These are phyloP conservation scores for Phalacrocorax pelagicus DNA, from an alignment of 2,113 vertebrate species.

Conservation along the genomic window DNA sequence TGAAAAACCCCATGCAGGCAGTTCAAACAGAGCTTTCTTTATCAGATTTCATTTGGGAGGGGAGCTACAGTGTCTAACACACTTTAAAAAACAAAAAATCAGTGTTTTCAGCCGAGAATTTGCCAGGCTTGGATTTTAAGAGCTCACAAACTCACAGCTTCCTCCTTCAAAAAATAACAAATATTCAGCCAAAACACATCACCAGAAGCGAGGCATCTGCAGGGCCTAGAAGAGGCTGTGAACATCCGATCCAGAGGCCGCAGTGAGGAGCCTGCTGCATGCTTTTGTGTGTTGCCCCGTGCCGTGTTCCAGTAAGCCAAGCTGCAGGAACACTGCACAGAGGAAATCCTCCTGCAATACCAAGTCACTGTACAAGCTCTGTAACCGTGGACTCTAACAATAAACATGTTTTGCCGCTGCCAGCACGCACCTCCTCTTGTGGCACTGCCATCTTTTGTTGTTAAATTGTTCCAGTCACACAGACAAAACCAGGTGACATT, in stretches of 20 bases:
- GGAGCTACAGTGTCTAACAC: background rate
- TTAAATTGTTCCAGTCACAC: background rate
- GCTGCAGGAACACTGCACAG: background rate
- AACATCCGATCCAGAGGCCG: background rate
- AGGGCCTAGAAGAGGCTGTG: background rate
- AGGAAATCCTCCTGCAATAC: background rate
- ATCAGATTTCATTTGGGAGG: background rate
- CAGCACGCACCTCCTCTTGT: background rate
- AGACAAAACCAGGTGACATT: background rate
- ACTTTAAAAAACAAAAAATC: background rate
- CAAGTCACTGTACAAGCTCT: background rate
- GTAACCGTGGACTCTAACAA: background rate
- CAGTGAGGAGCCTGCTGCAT: accelerated
- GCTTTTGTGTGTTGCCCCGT: accelerated
- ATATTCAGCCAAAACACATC: background rate
- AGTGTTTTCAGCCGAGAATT: background rate
- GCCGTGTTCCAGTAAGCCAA: background rate
- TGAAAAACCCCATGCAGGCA: background rate
- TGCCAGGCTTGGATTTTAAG: background rate
- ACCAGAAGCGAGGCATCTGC: background rate
- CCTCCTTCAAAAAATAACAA: background rate
- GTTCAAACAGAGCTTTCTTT: background rate
- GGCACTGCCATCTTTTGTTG: background rate
- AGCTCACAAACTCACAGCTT: background rate
- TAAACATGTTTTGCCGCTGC: background rate